Evolutionary conservation across 2,113 vertebrate genomes (phyloP).

Genomic region (Theristicus caerulescens): DNA sequence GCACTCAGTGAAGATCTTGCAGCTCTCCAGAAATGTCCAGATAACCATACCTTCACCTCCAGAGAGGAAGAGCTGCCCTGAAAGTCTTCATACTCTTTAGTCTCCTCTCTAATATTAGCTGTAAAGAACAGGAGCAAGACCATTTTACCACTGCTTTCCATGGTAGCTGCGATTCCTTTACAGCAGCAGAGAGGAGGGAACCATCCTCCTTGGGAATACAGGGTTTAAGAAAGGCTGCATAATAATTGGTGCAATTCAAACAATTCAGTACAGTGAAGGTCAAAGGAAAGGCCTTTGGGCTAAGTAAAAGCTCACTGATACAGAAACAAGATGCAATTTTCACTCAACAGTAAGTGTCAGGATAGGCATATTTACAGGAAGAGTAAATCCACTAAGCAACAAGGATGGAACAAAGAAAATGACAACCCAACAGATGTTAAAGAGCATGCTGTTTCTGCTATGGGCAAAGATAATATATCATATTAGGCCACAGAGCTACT

Average conservation of each 20-base stretch:
- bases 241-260: not conserved
- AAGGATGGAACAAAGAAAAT: not conserved
- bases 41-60: not conserved
- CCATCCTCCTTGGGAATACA: not conserved
- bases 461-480: not conserved
- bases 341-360: not conserved
- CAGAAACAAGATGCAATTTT: not conserved
- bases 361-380: not conserved
- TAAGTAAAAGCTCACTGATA: constrained; percentile 10
- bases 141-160: not conserved
- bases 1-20: not conserved
- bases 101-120: not conserved
- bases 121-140: not conserved
- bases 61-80: not conserved
- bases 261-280: not conserved
- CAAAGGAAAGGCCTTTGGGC: not conserved
- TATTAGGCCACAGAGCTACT: not conserved
- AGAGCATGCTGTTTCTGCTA: not conserved
- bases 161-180: not conserved
- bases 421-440: not conserved
- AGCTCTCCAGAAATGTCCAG: not conserved
- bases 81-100: not conserved
- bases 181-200: not conserved
- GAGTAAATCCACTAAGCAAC: not conserved
- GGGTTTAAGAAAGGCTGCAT: not conserved